Evolutionary conservation across 2,888 invertebrate species (phyloP).

Genomic region (Synanthedon vespiformis): DNA sequence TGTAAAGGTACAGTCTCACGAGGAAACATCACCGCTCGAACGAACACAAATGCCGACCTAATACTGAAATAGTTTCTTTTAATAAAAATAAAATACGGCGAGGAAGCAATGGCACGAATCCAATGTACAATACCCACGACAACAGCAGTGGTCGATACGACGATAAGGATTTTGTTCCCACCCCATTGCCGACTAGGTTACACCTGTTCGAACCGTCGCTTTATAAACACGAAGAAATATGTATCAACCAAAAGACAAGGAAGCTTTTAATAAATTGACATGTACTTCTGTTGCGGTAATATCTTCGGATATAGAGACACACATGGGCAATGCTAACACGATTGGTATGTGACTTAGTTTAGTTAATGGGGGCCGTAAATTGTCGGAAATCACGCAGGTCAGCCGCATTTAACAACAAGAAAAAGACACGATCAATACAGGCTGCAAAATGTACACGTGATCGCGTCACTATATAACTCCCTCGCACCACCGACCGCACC

Average conservation of each 20-base stretch:
- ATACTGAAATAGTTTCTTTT: slow-evolving; percentile 14
- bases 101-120: slow-evolving; percentile 34
- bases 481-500: slow-evolving; percentile 53
- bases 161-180: background rate
- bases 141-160: slow-evolving; percentile 4
- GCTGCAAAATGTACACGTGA: slow-evolving; percentile 70
- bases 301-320: too few species aligned
- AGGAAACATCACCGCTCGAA: background rate
- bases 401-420: slow-evolving; percentile 41
- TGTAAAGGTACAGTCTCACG: background rate
- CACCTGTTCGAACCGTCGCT: too few species aligned
- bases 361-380: slow-evolving; percentile 1
- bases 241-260: too few species aligned
- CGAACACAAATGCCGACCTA: slow-evolving; percentile 8
- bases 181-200: too few species aligned
- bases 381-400: slow-evolving; percentile 32
- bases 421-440: slow-evolving; percentile 63
- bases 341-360: background rate
- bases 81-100: slow-evolving; percentile 25
- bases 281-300: too few species aligned
- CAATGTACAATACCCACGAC: slow-evolving; percentile 15
- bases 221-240: too few species aligned
- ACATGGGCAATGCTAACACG: background rate
- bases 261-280: too few species aligned
- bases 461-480: slow-evolving; percentile 68